phyloP scores from a whole-genome alignment of 2,888 invertebrate genomes.

The Lucinisca nassula region DNA sequence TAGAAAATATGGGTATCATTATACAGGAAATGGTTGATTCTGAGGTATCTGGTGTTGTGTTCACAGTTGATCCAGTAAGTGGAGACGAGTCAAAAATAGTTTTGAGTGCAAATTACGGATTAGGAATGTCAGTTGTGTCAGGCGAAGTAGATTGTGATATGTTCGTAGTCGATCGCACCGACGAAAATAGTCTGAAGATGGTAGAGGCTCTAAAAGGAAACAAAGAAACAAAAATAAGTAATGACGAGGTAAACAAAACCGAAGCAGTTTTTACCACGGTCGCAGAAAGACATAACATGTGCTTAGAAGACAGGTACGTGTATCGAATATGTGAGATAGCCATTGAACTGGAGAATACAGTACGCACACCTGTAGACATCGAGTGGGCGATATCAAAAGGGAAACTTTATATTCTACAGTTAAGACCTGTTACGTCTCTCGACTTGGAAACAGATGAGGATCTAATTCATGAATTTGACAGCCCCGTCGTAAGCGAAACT shows the following conservation, averaged over 20 bases:
- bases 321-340: neutral
- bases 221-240: neutral
- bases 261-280: neutral
- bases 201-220: neutral
- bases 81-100: neutral
- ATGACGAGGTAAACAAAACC: neutral
- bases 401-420: constrained; percentile 9
- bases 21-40: neutral
- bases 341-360: neutral
- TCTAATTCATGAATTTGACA: constrained; percentile 33
- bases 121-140: constrained; percentile 23
- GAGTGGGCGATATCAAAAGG: constrained; percentile 12
- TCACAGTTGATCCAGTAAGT: neutral
- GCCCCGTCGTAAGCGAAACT: neutral
- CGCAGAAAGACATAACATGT: neutral
- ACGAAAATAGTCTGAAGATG: neutral
- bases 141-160: neutral
- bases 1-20: neutral
- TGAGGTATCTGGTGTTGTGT: neutral
- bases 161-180: neutral
- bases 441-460: constrained; percentile 15
- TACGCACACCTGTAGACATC: constrained; percentile 9
- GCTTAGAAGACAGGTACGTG: neutral
- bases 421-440: constrained; percentile 3
- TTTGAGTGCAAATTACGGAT: constrained; percentile 4